Conservation (phyloP, 2,888 invertebrate species). For the Orchesella flavescens region DNA sequence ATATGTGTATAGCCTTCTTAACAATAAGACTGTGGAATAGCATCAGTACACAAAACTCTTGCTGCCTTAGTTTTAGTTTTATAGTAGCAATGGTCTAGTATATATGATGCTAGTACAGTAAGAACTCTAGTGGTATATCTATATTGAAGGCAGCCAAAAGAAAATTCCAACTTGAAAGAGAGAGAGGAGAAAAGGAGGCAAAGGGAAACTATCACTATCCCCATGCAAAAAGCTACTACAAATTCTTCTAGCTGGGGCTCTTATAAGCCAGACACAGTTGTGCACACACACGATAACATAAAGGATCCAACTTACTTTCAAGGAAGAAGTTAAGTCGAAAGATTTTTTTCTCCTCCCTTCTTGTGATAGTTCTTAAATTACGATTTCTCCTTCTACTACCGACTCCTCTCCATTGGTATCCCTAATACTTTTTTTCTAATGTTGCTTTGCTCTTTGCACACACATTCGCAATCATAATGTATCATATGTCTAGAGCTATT, state of each 20-base stretch:
- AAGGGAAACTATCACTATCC: constrained; percentile 26
- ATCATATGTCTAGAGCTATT: constrained; percentile 43
- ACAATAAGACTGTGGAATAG: too few relatives aligned
- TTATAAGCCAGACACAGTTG: constrained; percentile 15
- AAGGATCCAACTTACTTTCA: constrained; percentile 29
- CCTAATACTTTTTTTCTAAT: constrained; percentile 1
- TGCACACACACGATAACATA: constrained; percentile 37
- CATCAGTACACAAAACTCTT: too few relatives aligned
- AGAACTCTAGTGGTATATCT: too few relatives aligned
- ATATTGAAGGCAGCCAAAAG: too few relatives aligned
- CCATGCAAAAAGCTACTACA: constrained; percentile 32
- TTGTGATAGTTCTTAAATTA: constrained; percentile 55
- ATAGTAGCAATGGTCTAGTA: too few relatives aligned
- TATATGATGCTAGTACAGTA: too few relatives aligned
- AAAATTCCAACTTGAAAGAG: neutral
- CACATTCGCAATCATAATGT: constrained; percentile 44
- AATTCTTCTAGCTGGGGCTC: constrained; percentile 4
- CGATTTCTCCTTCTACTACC: constrained; percentile 42
- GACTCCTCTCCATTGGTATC: constrained; percentile 7
- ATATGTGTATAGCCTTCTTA: neutral
- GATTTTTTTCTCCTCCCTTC: constrained; percentile 42
- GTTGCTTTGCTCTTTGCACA: constrained; percentile 3
- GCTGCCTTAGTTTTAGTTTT: too few relatives aligned
- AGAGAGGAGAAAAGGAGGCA: constrained; percentile 20
- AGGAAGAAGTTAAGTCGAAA: constrained; percentile 44